Percentiles rank a stretch among this genome's conserved stretches.
Evolutionary conservation across 92 coral and sea anemone genomes (phyloP).

Genomic region (Zoanthus sansibaricus): DNA sequence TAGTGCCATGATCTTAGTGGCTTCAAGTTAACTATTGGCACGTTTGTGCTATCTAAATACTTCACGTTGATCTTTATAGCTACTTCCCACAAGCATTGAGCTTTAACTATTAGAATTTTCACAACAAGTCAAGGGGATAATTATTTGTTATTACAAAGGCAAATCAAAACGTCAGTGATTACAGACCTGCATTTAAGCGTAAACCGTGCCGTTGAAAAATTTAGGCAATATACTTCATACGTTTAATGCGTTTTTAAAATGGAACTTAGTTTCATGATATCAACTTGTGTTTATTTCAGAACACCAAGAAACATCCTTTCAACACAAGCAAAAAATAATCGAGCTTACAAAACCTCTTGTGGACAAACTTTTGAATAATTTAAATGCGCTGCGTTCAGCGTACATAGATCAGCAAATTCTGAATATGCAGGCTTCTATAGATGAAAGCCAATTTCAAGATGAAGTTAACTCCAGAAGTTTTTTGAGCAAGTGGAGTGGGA

Average conservation of each 20-base stretch:
- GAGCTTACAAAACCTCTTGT: conserved; percentile 1
- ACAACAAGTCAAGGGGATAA: too few species aligned
- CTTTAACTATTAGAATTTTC: too few species aligned
- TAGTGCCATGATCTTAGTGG: too few species aligned
- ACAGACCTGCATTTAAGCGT: not conserved
- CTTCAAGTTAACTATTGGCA: too few species aligned
- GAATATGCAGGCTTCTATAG: not conserved
- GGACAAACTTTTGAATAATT: not conserved
- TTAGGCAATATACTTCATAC: not conserved
- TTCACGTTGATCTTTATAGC: too few species aligned
- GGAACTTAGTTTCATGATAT: not conserved
- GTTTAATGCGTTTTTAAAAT: not conserved
- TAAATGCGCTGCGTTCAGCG: not conserved
- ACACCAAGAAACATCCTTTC: not conserved
- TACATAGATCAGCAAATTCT: not conserved
- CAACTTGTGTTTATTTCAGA: conserved; percentile 3
- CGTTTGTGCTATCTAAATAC: too few species aligned
- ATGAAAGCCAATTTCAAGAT: not conserved
- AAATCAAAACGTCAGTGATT: too few species aligned
- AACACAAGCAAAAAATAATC: conserved; percentile 30
- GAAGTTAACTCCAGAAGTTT: conserved; percentile 1
- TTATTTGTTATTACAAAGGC: too few species aligned
- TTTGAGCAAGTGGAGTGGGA: not conserved
- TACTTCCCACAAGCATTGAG: too few species aligned
- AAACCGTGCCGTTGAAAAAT: not conserved